A percentile compares a stretch with the other conserved stretches of the same genome.
These are phyloP conservation scores for Ctenosaura bakeri DNA, from an alignment of 2,797 vertebrate genomes.

Conservation along the genomic window DNA sequence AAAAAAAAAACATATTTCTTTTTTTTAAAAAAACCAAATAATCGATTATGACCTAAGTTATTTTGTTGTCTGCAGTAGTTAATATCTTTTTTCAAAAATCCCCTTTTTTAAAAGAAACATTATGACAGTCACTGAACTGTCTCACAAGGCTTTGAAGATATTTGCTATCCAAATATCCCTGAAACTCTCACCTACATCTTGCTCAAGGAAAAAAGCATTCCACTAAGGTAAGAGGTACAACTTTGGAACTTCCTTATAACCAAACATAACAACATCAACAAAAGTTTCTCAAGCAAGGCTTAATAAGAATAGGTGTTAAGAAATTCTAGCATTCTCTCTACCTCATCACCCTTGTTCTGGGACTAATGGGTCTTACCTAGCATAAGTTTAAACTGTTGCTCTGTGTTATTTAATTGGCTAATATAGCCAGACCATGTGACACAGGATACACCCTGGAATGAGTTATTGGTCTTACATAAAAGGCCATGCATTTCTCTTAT, in stretches of 20 bases:
- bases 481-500: no score
- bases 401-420: no score
- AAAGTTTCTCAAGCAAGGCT: not conserved
- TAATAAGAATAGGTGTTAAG: not conserved
- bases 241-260: not conserved
- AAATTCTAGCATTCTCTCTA: no score
- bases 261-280: not conserved
- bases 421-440: no score
- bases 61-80: not conserved
- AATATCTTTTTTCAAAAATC: no score
- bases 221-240: not conserved
- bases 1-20: not conserved
- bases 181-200: not conserved
- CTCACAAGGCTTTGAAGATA: not conserved
- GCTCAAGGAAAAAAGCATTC: not conserved
- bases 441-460: no score
- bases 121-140: not conserved
- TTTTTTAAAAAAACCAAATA: not conserved
- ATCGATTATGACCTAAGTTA: not conserved
- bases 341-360: no score
- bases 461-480: no score
- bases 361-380: no score
- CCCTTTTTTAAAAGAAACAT: not conserved
- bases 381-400: no score
- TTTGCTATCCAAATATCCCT: not conserved